Conservation (phyloP, 2,888 invertebrate genomes). For the Caenorhabditis sinica region DNA sequence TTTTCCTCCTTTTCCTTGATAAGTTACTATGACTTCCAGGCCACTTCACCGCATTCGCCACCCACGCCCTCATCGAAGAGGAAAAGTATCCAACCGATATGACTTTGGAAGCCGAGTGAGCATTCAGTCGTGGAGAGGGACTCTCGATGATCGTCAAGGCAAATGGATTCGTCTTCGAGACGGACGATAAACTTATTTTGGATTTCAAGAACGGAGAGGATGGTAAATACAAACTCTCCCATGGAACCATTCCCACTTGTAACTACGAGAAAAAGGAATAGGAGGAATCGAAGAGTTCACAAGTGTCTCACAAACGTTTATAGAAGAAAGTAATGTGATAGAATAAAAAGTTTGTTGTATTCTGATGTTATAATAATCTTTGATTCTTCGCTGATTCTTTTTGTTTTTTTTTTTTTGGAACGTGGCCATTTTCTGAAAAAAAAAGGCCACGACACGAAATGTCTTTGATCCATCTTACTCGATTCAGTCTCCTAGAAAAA, state of each 20-base stretch:
- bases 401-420: too few species aligned
- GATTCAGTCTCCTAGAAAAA: background rate
- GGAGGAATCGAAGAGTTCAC: background rate
- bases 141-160: conserved; percentile 41
- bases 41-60: conserved; percentile 18
- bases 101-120: conserved; percentile 1
- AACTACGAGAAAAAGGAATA: background rate
- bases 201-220: conserved; percentile 48
- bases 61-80: conserved; percentile 33
- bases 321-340: background rate
- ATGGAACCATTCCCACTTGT: conserved; percentile 53
- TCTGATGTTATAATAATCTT: too few species aligned
- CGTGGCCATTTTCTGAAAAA: too few species aligned
- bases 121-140: conserved; percentile 32
- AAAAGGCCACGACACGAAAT: background rate
- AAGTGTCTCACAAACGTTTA: too few species aligned
- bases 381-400: too few species aligned
- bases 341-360: background rate
- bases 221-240: conserved; percentile 21
- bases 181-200: conserved; percentile 43
- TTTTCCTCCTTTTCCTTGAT: too few species aligned
- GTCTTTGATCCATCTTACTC: too few species aligned
- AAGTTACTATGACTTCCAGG: too few species aligned
- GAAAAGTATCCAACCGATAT: conserved; percentile 30
- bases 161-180: conserved; percentile 40